Base-by-base conservation (phyloP, 64 coral and sea anemone species). In the Anthopleura sola region DNA sequence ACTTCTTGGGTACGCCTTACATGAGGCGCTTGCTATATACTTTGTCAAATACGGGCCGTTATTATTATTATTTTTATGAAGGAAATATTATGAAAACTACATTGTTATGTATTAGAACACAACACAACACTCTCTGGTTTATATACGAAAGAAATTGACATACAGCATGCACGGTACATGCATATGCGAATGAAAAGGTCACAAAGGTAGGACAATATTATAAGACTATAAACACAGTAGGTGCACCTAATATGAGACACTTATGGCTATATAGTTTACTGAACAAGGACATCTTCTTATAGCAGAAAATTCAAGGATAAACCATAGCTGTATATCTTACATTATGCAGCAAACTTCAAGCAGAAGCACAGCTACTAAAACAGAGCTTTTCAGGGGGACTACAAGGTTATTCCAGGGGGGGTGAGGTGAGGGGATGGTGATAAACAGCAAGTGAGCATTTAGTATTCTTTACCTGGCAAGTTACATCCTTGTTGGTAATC, bases 401-500 rank as follows among this genome's bases (percentile, higher is more conserved):
- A 79, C 37, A 40, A 48, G 38, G 7, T 13, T 79, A 44, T 44
- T n/a, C 16, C 36, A 24, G 36, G 36, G 37, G 76, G 44, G 16
- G 76, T 17, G 6, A 11, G 32, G 33, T 37, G 16, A 23, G 36
- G 33, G 9, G 36, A n/a, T n/a, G 1, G 33, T 77, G 37, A 33
- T 38, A 34, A 77, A 40, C 15, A 79, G 38, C 15, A 38, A 79
- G 38, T 20, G 37, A 47, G 39, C 15, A 79, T 9, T 62, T 26
- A n/a, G 58, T 34, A 71, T 3, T 71, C 24, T 3, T 39, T 82
- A 99, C 97, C 97, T 99, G 97, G 82, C 97, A 99, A 92, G 85
- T 79, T 44, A 99, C 90, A 85, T 99, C 97, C 87, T 95, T 99
- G 62, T 99, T 99, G 21, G 92, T 92, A 74, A 92, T 92, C 38